phyloP scores from a whole-genome alignment of 2,888 invertebrate species.

The Melipona beecheii region DNA sequence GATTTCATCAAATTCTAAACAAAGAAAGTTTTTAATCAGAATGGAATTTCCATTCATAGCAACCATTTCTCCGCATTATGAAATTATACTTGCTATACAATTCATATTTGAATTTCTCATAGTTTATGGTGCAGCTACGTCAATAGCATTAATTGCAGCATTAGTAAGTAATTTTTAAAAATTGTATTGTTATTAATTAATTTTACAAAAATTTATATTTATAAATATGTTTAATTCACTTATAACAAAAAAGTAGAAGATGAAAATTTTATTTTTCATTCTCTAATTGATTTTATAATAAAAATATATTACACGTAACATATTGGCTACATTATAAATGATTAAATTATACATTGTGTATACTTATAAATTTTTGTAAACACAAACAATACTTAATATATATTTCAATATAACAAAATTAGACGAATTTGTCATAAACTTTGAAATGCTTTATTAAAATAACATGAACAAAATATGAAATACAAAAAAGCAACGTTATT shows the following conservation, averaged over 20 bases:
- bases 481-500: background rate
- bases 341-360: background rate
- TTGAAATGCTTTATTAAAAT: background rate
- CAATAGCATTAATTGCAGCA: constrained; percentile 42
- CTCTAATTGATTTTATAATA: background rate
- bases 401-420: background rate
- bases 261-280: background rate
- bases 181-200: background rate
- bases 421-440: background rate
- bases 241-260: background rate
- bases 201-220: background rate
- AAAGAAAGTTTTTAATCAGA: constrained; percentile 39
- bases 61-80: constrained; percentile 39
- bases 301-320: background rate
- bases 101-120: constrained; percentile 33
- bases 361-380: background rate
- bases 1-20: background rate
- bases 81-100: constrained; percentile 42
- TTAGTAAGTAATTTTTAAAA: constrained; percentile 35
- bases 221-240: background rate
- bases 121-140: constrained; percentile 31
- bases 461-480: background rate
- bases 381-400: background rate
- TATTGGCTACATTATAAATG: background rate
- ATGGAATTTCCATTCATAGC: constrained; percentile 52